Percentiles rank a stretch among this genome's conserved stretches.
Evolutionary conservation across 1,140 invertebrate species (phyloP).

Genomic region (Aphelinus certus): DNA sequence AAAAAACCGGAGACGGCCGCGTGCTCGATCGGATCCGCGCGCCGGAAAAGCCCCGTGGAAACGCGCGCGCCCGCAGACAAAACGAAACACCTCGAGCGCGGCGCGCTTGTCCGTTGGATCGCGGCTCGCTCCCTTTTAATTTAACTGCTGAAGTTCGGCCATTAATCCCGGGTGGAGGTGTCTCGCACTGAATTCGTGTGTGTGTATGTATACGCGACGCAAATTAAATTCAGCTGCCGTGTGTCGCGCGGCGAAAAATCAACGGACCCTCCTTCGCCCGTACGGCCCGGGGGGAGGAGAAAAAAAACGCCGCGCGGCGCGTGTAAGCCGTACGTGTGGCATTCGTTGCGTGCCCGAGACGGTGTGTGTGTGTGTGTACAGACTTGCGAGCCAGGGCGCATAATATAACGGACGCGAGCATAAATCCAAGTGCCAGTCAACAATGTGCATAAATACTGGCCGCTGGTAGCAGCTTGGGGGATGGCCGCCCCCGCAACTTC

Average conservation of each 20-base stretch:
- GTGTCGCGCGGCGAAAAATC: neutral
- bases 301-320: neutral
- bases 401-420: conserved; percentile 64
- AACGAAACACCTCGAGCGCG: too few relatives aligned
- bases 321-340: conserved; percentile 45
- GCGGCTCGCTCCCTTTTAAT: too few relatives aligned
- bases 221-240: neutral
- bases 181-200: neutral
- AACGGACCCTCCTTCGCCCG: neutral
- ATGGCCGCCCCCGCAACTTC: conserved; percentile 6
- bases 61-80: too few relatives aligned
- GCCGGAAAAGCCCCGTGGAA: too few relatives aligned
- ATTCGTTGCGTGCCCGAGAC: conserved; percentile 57
- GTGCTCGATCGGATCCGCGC: too few relatives aligned
- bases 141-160: too few relatives aligned
- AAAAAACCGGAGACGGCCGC: too few relatives aligned
- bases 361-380: too few relatives aligned
- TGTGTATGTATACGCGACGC: neutral
- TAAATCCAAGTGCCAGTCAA: conserved; percentile 66
- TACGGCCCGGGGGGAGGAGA: neutral
- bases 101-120: neutral
- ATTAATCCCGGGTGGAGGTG: too few relatives aligned
- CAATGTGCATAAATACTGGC: conserved; percentile 67
- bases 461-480: conserved; percentile 52
- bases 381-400: conserved; percentile 52